Conservation (phyloP, 2,888 invertebrate species). For the Biston betularia region DNA sequence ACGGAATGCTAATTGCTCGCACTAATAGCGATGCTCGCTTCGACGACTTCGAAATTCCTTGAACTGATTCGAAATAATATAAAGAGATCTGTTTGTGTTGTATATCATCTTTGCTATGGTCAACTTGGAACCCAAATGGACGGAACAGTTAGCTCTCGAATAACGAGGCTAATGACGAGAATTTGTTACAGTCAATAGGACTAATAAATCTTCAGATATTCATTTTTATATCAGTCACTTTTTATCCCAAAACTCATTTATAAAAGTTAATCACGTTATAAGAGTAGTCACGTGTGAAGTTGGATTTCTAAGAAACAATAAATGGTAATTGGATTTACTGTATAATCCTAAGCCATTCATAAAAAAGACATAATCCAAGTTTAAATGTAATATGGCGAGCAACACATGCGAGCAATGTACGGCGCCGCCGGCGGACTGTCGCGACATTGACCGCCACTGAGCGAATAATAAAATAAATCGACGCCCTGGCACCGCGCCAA, state of each 20-base stretch:
- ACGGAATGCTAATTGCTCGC: slow-evolving; percentile 78
- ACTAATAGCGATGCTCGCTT: slow-evolving; percentile 75
- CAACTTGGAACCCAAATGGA: slow-evolving; percentile 36
- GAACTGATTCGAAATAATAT: slow-evolving; percentile 75
- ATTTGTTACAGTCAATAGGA: slow-evolving; percentile 34
- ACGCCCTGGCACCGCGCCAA: slow-evolving; percentile 79
- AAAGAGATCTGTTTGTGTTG: slow-evolving; percentile 60
- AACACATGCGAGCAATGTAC: slow-evolving; percentile 72
- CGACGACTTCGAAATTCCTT: slow-evolving; percentile 76
- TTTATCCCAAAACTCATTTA: slow-evolving; percentile 31
- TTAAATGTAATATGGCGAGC: slow-evolving; percentile 63
- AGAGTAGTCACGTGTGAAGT: slow-evolving; percentile 26
- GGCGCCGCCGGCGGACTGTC: slow-evolving; percentile 70
- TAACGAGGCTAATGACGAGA: slow-evolving; percentile 42
- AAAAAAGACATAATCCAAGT: slow-evolving; percentile 47
- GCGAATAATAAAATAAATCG: slow-evolving; percentile 84
- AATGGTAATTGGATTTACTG: slow-evolving; percentile 20
- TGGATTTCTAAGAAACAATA: slow-evolving; percentile 28
- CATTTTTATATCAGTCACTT: slow-evolving; percentile 31
- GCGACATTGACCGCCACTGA: slow-evolving; percentile 84
- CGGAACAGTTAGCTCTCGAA: slow-evolving; percentile 35
- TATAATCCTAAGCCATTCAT: slow-evolving; percentile 26
- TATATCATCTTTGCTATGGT: slow-evolving; percentile 33
- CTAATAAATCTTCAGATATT: slow-evolving; percentile 34
- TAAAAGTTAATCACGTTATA: slow-evolving; percentile 29